Conservation (phyloP, 2,113 vertebrate genomes). For the Perccottus glenii region DNA sequence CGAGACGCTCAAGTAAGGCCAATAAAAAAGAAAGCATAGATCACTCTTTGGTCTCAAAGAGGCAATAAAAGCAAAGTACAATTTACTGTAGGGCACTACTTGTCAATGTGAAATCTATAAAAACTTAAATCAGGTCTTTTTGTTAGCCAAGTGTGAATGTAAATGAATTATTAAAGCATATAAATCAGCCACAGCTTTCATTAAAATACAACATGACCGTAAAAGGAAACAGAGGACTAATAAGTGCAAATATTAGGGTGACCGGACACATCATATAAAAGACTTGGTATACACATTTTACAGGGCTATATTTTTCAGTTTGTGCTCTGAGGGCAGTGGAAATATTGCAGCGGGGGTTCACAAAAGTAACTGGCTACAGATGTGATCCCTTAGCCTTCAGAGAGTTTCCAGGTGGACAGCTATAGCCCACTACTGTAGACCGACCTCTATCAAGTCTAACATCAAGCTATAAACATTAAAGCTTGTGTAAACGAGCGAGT, state of each 20-base stretch:
- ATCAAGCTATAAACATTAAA: conserved; percentile 59
- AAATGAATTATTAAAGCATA: conserved; percentile 8
- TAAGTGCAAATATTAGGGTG: background rate
- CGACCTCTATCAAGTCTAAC: conserved; percentile 17
- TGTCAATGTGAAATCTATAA: background rate
- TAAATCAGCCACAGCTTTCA: conserved; percentile 8
- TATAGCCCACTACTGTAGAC: conserved; percentile 6
- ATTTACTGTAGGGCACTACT: background rate
- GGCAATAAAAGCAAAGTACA: background rate
- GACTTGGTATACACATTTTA: conserved; percentile 29
- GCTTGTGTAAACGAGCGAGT: conserved; percentile 31
- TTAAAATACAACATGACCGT: conserved; percentile 18
- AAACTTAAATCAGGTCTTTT: background rate
- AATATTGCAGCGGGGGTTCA: conserved; percentile 26
- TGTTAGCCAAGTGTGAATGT: background rate
- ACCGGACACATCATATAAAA: conserved; percentile 11
- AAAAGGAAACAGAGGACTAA: conserved; percentile 8
- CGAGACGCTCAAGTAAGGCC: no score
- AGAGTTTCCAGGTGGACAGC: conserved; percentile 31
- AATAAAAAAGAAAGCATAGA: background rate
- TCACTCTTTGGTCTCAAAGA: background rate
- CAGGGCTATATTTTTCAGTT: conserved; percentile 8
- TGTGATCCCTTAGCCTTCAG: conserved; percentile 39
- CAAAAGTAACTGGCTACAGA: conserved; percentile 56
- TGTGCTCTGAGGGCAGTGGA: conserved; percentile 27